phyloP scores from a whole-genome alignment of 2,888 invertebrate genomes.

The Norana najaformis region DNA sequence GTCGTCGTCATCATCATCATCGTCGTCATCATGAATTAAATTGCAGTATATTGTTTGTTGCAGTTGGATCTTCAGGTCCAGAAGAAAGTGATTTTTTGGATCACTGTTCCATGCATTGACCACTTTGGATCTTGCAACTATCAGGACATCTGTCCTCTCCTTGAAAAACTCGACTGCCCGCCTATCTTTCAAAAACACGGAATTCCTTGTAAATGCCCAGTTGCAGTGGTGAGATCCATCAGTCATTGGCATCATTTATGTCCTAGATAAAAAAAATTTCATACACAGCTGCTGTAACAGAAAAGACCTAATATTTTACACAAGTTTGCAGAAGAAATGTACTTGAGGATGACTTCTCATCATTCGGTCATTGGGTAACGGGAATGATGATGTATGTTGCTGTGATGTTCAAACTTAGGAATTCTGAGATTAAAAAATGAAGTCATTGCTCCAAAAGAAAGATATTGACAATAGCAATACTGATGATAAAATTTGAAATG shows the following conservation, averaged over 20 bases:
- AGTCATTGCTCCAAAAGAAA: too few species aligned
- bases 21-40: too few species aligned
- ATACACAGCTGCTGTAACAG: neutral
- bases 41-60: neutral
- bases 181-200: slow-evolving; percentile 49
- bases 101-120: slow-evolving; percentile 42
- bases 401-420: too few species aligned
- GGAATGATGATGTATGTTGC: too few species aligned
- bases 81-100: slow-evolving; percentile 44
- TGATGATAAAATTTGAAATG: too few species aligned
- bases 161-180: slow-evolving; percentile 48
- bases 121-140: slow-evolving; percentile 42
- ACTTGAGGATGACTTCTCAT: too few species aligned
- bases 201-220: slow-evolving; percentile 58
- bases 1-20: too few species aligned
- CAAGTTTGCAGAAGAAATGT: neutral
- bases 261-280: neutral
- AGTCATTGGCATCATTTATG: neutral
- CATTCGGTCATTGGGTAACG: too few species aligned
- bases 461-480: too few species aligned
- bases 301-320: neutral
- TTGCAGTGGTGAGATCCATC: slow-evolving; percentile 46
- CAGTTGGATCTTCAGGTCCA: slow-evolving; percentile 41
- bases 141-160: slow-evolving; percentile 37
- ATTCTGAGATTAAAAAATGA: too few species aligned